Evolutionary conservation across 2,113 vertebrate genomes (phyloP).

Genomic region (Malurus alboscapulatus): DNA sequence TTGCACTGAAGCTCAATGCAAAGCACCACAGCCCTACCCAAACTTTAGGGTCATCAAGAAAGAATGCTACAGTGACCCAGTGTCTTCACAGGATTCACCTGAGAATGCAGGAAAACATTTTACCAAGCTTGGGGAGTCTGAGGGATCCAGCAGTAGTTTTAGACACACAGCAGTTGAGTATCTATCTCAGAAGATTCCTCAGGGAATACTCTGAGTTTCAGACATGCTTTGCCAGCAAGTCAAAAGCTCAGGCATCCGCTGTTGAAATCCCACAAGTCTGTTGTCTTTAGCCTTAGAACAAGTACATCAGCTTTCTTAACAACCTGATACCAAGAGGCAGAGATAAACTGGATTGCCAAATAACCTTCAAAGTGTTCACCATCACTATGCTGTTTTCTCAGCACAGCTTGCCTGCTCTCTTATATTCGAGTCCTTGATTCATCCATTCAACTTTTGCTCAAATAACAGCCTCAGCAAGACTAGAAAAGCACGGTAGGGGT

Average conservation of each 20-base stretch:
- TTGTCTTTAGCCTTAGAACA: background rate
- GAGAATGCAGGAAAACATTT: background rate
- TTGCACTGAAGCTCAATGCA: background rate
- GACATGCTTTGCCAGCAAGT: background rate
- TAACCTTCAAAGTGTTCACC: background rate
- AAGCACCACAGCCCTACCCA: background rate
- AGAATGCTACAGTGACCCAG: background rate
- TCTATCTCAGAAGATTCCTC: background rate
- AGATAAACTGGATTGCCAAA: background rate
- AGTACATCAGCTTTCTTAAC: background rate
- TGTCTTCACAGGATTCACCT: background rate
- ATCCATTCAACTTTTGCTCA: background rate
- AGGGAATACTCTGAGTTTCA: background rate
- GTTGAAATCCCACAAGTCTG: background rate
- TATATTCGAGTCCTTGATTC: background rate
- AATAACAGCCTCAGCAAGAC: background rate
- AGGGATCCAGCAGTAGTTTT: background rate
- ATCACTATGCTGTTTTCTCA: background rate
- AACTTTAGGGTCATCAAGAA: background rate
- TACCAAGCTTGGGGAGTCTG: background rate
- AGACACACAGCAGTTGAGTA: background rate
- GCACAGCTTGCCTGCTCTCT: background rate
- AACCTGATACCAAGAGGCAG: background rate
- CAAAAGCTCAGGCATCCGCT: background rate
- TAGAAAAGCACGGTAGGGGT: background rate